These are phyloP conservation scores for Epinotia ramella DNA, from an alignment of 2,888 invertebrate species.

Conservation along the genomic window DNA sequence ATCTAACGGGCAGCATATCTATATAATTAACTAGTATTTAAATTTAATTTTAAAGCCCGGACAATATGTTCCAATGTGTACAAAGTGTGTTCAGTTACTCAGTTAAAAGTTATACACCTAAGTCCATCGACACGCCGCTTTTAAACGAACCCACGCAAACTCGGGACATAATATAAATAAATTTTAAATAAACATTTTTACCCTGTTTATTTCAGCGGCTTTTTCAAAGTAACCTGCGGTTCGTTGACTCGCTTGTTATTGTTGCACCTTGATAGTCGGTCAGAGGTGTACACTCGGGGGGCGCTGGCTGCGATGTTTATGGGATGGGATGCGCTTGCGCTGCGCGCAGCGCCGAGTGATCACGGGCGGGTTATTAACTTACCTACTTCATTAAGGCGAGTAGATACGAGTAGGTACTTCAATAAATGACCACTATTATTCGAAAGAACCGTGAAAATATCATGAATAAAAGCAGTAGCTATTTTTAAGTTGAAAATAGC, in stretches of 20 bases:
- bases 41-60: background rate
- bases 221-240: conserved; percentile 75
- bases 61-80: background rate
- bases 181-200: conserved; percentile 47
- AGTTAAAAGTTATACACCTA: conserved; percentile 31
- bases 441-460: too few species aligned
- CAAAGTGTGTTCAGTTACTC: background rate
- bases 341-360: conserved; percentile 28
- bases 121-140: conserved; percentile 34
- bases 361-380: conserved; percentile 5
- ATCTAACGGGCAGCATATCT: too few species aligned
- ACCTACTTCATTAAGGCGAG: background rate
- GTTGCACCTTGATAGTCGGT: conserved; percentile 71
- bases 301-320: conserved; percentile 51
- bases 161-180: conserved; percentile 43
- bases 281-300: conserved; percentile 53
- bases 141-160: conserved; percentile 41
- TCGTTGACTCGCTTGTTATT: conserved; percentile 78
- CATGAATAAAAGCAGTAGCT: too few species aligned
- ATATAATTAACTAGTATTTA: too few species aligned
- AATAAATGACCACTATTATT: too few species aligned
- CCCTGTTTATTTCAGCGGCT: conserved; percentile 67
- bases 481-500: too few species aligned
- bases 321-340: conserved; percentile 34
- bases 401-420: too few species aligned